A percentile compares a stretch with the other conserved stretches of the same genome.
Evolutionary conservation across 2,113 vertebrate genomes (phyloP).

Genomic region (Dicrurus megarhynchus): DNA sequence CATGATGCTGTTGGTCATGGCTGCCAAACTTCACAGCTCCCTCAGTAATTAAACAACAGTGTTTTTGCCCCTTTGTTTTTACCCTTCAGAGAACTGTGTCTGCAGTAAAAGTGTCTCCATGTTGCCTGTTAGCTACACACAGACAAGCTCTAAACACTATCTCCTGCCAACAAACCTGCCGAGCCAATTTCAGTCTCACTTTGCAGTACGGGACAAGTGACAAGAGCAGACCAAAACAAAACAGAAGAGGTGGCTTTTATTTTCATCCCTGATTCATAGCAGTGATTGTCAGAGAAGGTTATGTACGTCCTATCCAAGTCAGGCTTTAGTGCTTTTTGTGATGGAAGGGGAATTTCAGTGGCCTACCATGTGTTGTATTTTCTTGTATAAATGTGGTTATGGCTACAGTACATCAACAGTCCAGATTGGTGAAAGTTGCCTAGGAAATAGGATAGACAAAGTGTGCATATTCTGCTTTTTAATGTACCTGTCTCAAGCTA

Average conservation of each 20-base stretch:
- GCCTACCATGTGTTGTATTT: not conserved
- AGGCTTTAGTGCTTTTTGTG: not conserved
- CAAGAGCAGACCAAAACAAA: constrained; percentile 18
- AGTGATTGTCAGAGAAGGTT: constrained; percentile 16
- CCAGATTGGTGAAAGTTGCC: not conserved
- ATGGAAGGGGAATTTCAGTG: not conserved
- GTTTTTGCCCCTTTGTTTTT: constrained; percentile 20
- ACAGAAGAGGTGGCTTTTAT: not conserved
- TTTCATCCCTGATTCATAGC: not conserved
- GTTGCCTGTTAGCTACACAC: constrained; percentile 4
- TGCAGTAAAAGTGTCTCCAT: not conserved
- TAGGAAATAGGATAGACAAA: not conserved
- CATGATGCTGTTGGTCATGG: not conserved
- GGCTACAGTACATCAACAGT: not conserved
- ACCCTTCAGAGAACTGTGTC: constrained; percentile 26
- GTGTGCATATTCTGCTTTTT: not conserved
- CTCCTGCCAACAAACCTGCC: not conserved
- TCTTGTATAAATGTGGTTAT: not conserved
- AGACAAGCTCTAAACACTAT: constrained; percentile 5
- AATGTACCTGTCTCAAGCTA: not conserved
- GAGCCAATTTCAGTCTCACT: constrained; percentile 8
- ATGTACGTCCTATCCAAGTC: not conserved
- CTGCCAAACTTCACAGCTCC: constrained; percentile 10
- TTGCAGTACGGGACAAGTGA: constrained; percentile 12
- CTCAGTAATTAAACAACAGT: constrained; percentile 6